Percentiles rank a stretch among this genome's conserved stretches.
Evolutionary conservation across 2,797 vertebrate genomes (phyloP).

Genomic region (Meda fulgida): DNA sequence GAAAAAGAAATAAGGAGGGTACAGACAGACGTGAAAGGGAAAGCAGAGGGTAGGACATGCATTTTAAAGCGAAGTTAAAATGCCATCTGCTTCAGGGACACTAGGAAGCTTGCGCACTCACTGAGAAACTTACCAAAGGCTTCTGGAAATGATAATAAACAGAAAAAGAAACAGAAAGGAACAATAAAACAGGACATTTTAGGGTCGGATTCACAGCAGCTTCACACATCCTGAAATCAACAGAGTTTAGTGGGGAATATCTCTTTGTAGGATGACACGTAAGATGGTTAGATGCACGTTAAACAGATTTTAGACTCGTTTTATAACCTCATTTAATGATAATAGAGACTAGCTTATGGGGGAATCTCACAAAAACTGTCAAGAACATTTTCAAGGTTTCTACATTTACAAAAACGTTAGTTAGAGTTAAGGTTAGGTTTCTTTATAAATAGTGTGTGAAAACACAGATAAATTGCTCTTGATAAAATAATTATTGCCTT

Average conservation of each 20-base stretch:
- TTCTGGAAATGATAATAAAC: slow-evolving; percentile 90
- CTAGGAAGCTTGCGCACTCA: slow-evolving; percentile 78
- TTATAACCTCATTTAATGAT: neutral
- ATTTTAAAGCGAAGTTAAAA: slow-evolving; percentile 82
- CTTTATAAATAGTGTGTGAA: neutral
- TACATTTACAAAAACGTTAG: neutral
- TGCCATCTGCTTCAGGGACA: slow-evolving; percentile 88
- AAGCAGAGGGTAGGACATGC: slow-evolving; percentile 82
- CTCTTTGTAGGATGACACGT: neutral
- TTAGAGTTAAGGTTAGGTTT: neutral
- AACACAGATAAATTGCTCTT: neutral
- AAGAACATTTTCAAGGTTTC: neutral
- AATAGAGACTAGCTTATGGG: neutral
- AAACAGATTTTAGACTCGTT: neutral
- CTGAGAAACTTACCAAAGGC: slow-evolving; percentile 96
- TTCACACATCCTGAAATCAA: slow-evolving; percentile 26
- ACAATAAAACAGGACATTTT: slow-evolving; percentile 77
- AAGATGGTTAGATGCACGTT: neutral
- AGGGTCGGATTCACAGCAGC: slow-evolving; percentile 60
- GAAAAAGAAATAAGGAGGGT: slow-evolving; percentile 46
- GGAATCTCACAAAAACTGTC: neutral
- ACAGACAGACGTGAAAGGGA: slow-evolving; percentile 49
- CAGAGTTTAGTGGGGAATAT: slow-evolving; percentile 9
- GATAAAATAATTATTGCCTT: slow-evolving; percentile 14
- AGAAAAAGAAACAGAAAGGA: slow-evolving; percentile 74